Conservation (phyloP, 2,113 vertebrate species). For the Merops nubicus region DNA sequence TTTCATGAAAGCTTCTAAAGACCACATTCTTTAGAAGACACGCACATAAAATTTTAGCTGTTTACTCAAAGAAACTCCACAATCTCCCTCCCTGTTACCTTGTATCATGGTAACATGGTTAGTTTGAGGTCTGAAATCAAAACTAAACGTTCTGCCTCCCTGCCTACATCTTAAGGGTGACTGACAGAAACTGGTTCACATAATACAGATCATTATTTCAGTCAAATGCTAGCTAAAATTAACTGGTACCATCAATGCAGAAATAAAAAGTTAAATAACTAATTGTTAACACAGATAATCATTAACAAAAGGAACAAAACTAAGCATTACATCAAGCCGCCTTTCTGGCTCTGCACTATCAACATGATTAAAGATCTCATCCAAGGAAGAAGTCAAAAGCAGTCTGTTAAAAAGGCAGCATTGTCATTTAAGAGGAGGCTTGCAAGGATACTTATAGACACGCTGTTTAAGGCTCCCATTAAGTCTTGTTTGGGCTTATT, state of each 20-base stretch:
- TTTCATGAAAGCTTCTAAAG: not conserved
- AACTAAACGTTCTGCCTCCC: not conserved
- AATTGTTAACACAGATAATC: not conserved
- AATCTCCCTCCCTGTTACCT: not conserved
- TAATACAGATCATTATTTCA: not conserved
- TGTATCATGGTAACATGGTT: not conserved
- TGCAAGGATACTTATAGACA: not conserved
- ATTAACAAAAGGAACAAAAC: conserved; percentile 4
- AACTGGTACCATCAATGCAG: not conserved
- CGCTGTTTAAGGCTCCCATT: not conserved
- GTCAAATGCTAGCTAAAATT: not conserved
- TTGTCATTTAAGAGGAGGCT: not conserved
- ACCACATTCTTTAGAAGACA: not conserved
- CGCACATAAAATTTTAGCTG: not conserved
- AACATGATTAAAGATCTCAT: not conserved
- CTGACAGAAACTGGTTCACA: not conserved
- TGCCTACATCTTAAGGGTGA: not conserved
- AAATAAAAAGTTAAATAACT: not conserved
- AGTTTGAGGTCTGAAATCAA: not conserved
- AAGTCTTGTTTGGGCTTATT: not conserved
- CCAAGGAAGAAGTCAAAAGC: not conserved
- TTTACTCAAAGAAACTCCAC: not conserved
- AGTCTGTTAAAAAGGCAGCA: not conserved
- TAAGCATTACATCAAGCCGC: not conserved
- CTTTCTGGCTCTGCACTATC: not conserved